These are phyloP conservation scores for Heliconius ismenius DNA, from an alignment of 2,888 invertebrate species.

Conservation along the genomic window DNA sequence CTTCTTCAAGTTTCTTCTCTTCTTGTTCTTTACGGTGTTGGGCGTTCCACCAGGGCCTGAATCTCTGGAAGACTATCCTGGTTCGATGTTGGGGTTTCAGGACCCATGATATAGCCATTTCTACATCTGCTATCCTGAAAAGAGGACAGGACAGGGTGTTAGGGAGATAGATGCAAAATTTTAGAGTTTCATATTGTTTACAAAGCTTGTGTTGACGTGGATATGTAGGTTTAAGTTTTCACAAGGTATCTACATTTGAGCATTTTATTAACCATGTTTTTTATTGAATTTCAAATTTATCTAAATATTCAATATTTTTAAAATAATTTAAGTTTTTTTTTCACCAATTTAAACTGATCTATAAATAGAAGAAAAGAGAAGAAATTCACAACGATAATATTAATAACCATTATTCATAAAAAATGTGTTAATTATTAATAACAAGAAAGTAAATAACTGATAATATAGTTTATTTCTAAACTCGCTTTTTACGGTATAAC, in stretches of 20 bases:
- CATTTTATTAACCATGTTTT: too few species aligned
- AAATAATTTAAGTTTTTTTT: too few species aligned
- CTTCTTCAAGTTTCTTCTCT: conserved; percentile 54
- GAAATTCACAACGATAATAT: too few species aligned
- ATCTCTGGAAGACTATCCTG: conserved; percentile 76
- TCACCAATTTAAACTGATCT: too few species aligned
- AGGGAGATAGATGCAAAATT: not conserved
- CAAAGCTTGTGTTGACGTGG: not conserved
- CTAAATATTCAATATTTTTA: too few species aligned
- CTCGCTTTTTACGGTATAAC: too few species aligned
- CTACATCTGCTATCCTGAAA: conserved; percentile 76
- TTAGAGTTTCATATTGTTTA: not conserved
- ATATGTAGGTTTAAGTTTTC: too few species aligned
- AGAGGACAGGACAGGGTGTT: not conserved
- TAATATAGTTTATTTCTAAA: not conserved
- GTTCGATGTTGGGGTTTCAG: conserved; percentile 76
- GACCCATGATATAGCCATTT: conserved; percentile 76
- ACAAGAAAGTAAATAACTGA: not conserved
- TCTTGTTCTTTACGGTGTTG: conserved; percentile 66
- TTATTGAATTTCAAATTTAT: too few species aligned
- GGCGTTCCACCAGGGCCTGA: conserved; percentile 78
- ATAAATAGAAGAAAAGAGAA: too few species aligned
- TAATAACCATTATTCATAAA: not conserved
- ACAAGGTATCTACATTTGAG: too few species aligned
- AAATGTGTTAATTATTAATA: not conserved